Evolutionary conservation across 2,113 vertebrate genomes (phyloP), one percentile per base, ranked within the genome.

Genomic region (Geothlypis trichas): DNA sequence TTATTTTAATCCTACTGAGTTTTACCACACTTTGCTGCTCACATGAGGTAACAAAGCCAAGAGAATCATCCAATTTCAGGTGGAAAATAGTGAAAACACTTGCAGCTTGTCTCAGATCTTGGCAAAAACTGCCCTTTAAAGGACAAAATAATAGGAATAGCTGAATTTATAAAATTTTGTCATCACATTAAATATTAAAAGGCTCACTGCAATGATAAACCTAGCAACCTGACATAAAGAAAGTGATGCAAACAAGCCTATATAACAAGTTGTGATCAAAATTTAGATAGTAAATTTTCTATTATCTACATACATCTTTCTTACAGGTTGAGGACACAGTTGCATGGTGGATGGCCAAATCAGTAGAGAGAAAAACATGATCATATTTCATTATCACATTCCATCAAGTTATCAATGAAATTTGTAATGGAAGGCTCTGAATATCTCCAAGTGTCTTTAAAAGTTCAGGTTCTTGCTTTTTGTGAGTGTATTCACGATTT

Each of bases 281-380:
- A 35, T 76, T 59, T 3, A 67, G 31, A 55, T 21, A 47, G 33
- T 47, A 5, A 76, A 39, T 7, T 83, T 85, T 44, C 31, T 23
- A 28, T 31, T 39, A 30, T 21, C 10, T 68, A 10, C 11, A 9
- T 8, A 5, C 2, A 0, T 84, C 54, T 35, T 46, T 47, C 24
- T 59, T 61, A 28, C 61, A 74, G 12, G n/a, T 37, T 37, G 27
- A 55, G 12, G 9, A 75, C 31, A 75, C 21, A 69, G 35, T 8
- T 35, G 8, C 24, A 24, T 5, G 7, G 35, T 18, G 15, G 41
- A 47, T 63, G 41, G 75, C 10, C 8, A 57, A 76, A 47, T 42
- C 52, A 79, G 19, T 1, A 46, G 6, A 49, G 22, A 73, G 30
- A 75, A 71, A 68, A 28, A 41, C 7, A 49, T 44, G 71, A 47